These are phyloP conservation scores for Cyprinodon variegatus DNA, from an alignment of 2,113 vertebrate genomes.

Conservation along the genomic window DNA sequence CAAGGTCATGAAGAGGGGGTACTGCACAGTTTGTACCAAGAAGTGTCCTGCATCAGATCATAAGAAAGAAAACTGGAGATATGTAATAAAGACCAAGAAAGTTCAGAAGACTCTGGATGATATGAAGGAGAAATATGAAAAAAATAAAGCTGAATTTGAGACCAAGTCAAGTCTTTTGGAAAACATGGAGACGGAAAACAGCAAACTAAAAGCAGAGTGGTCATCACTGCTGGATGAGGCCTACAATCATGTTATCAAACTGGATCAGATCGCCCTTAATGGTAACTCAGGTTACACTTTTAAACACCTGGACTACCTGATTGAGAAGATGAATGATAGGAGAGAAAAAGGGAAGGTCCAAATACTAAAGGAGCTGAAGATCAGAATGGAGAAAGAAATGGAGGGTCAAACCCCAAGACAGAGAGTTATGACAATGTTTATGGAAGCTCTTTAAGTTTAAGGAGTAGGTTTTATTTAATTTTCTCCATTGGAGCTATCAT, in stretches of 20 bases:
- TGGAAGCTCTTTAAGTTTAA: too few relatives aligned
- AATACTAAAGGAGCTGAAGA: background rate
- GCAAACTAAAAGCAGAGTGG: too few relatives aligned
- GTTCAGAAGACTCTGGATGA: background rate
- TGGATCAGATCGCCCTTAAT: slow-evolving; percentile 10
- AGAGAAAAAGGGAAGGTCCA: background rate
- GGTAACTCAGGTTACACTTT: background rate
- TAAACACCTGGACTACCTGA: slow-evolving; percentile 4
- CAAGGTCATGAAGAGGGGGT: background rate
- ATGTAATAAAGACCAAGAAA: slow-evolving; percentile 14
- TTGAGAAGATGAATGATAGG: background rate
- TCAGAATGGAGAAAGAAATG: background rate
- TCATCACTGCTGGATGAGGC: background rate
- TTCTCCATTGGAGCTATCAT: too few relatives aligned
- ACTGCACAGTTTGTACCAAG: background rate
- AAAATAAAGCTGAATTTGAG: background rate
- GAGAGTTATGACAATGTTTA: too few relatives aligned
- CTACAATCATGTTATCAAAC: slow-evolving; percentile 1
- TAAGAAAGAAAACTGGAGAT: slow-evolving; percentile 20
- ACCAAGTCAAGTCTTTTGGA: background rate
- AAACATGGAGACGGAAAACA: too few relatives aligned
- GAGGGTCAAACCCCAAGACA: too few relatives aligned
- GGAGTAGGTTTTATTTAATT: too few relatives aligned
- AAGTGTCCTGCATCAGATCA: slow-evolving; percentile 14
- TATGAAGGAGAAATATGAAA: background rate